Conservation (phyloP, 2,888 invertebrate species). For the Athalia rosae region DNA sequence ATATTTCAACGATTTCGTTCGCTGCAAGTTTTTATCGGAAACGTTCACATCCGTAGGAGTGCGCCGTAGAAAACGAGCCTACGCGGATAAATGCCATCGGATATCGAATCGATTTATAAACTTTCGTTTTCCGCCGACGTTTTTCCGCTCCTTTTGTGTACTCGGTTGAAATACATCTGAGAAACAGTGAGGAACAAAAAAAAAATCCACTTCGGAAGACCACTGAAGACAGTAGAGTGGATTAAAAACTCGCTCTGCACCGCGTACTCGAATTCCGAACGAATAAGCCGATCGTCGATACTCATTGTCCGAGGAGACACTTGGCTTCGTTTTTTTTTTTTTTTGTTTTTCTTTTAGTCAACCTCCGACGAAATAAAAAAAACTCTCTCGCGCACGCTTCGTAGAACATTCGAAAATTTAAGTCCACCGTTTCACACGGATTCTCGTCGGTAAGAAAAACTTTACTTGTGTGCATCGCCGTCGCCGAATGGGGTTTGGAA, state of each 20-base stretch:
- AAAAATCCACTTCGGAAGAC: neutral
- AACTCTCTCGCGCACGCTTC: no score
- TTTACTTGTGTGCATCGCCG: neutral
- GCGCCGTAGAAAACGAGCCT: constrained; percentile 24
- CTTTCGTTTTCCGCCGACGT: neutral
- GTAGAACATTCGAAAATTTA: no score
- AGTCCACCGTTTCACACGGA: no score
- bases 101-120: constrained; percentile 43
- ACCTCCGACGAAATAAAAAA: no score
- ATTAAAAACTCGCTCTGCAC: neutral
- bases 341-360: neutral
- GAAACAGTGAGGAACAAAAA: neutral
- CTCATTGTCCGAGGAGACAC: neutral
- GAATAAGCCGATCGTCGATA: no score
- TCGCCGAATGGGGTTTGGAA: neutral
- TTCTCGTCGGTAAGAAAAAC: neutral
- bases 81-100: constrained; percentile 29
- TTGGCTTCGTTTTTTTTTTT: constrained; percentile 13
- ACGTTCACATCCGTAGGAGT: constrained; percentile 2
- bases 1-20: constrained; percentile 14
- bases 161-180: neutral
- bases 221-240: neutral
- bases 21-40: constrained; percentile 43
- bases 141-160: constrained; percentile 3
- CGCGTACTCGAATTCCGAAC: no score